Base-by-base conservation (phyloP, 2,113 vertebrate species). In the Monarcha castaneiventris region DNA sequence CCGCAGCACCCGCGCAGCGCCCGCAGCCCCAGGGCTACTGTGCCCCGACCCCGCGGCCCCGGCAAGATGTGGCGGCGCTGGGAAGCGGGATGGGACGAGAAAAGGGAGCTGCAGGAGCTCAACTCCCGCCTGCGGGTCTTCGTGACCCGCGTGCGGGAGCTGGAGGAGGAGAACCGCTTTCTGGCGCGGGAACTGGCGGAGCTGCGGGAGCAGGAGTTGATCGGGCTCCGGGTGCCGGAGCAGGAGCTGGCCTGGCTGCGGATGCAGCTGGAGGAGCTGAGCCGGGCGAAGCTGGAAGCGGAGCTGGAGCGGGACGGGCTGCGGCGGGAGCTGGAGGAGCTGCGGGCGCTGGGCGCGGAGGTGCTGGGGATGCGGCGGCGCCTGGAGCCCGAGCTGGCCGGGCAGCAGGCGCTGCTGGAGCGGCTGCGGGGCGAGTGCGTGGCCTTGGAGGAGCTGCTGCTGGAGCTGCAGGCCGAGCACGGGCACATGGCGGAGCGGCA, bases 61-160 rank as follows among this genome's bases (percentile, higher is more conserved):
- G 61, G 75, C 64, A 84, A 79, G 51, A 95, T 95, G 89, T 76
- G 81, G 74, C 67, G 92, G 63, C 66, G 87, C 39, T 87, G 84
- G 54, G 78, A 91, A 21, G 39, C 64, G 62, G 74, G 89, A 71
- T 83, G 75, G 69, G 92, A 97, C 86, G 90, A 95, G 86, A 95
- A 95, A 66, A 61, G 83, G 72, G 92, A 95, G 21, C 72, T 96
- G 49, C 98, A 98, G 93, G 97, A 98, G 92, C 98, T 99, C 76
- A 99, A 99, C 95, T 95, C 96, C 95, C 98, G 98, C 76, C 98
- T 99, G 49, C 84, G 96, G 32, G 98, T 98, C 46, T 99, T 99
- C 73, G 97, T 99, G 67, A 96, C 97, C 88, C 97, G 98, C 62
- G 98, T 99, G 32, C 98, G 98, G 94, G 98, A 99, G 90, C 86